phyloP scores from a whole-genome alignment of 53 echinoderm and acorn worm genomes.

The Stichopus horrens region DNA sequence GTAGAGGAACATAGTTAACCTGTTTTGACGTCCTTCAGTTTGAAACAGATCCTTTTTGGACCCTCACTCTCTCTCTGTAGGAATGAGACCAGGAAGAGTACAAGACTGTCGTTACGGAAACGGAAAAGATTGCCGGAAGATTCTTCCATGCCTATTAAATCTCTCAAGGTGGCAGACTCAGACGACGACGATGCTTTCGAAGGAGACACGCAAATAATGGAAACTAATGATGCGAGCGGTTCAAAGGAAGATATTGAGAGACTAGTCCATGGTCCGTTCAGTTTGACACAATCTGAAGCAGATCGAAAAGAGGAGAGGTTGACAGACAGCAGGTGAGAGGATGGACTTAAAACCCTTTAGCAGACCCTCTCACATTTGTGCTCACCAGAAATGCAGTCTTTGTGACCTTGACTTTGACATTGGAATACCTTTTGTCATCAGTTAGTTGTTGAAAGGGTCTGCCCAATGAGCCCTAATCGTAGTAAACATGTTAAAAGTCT shows the following conservation, averaged over 20 bases:
- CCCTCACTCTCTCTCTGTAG: background rate
- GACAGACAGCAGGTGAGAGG: constrained; percentile 5
- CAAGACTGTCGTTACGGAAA: background rate
- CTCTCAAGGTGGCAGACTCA: constrained; percentile 1
- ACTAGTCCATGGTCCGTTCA: constrained; percentile 26
- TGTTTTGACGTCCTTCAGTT: background rate
- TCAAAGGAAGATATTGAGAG: constrained; percentile 28
- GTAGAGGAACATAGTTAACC: too few species aligned
- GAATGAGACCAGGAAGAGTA: background rate
- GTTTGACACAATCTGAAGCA: background rate
- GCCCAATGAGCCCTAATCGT: too few species aligned
- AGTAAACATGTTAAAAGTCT: too few species aligned
- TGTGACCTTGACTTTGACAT: too few species aligned
- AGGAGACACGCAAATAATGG: constrained; percentile 3
- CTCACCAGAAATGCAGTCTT: too few species aligned
- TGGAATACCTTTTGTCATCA: too few species aligned
- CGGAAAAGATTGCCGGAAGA: constrained; percentile 4
- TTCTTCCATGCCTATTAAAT: background rate
- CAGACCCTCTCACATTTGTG: too few species aligned
- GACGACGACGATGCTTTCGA: background rate
- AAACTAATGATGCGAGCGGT: too few species aligned
- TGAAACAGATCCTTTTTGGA: background rate
- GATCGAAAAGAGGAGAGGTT: background rate
- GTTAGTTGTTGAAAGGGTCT: too few species aligned
- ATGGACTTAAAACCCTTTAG: too few species aligned